A percentile compares a stretch with the other conserved stretches of the same genome.
phyloP scores from a whole-genome alignment of 2,797 vertebrate species.

The Yasuhikotakia modesta region DNA sequence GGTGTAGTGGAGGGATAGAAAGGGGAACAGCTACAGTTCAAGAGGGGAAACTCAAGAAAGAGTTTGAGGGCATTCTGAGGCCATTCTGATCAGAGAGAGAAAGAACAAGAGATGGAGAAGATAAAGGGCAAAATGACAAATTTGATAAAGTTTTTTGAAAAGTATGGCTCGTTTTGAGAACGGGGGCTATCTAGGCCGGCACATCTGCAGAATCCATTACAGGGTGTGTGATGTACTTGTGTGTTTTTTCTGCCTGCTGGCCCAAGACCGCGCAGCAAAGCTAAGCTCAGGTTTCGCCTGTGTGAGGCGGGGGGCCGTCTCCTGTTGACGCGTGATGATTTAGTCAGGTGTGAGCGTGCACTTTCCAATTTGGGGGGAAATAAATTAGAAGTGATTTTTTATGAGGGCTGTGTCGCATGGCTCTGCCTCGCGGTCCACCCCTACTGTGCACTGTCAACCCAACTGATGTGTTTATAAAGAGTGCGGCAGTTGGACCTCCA shows the following conservation, averaged over 20 bases:
- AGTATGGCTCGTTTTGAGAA: slow-evolving; percentile 68
- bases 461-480: slow-evolving; percentile 98
- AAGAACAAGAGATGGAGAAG: slow-evolving; percentile 44
- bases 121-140: slow-evolving; percentile 67
- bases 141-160: slow-evolving; percentile 77
- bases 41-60: slow-evolving; percentile 40
- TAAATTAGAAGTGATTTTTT: slow-evolving; percentile 99
- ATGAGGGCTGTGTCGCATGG: slow-evolving; percentile 84
- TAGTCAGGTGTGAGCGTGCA: slow-evolving; percentile 99
- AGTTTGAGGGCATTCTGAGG: slow-evolving; percentile 61
- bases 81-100: slow-evolving; percentile 44
- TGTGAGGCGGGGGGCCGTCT: slow-evolving; percentile 94
- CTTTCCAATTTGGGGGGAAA: slow-evolving; percentile 99
- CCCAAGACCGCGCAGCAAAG: slow-evolving; percentile 88
- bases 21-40: slow-evolving; percentile 61
- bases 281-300: slow-evolving; percentile 92
- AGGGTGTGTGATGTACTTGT: slow-evolving; percentile 66
- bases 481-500: slow-evolving; percentile 67
- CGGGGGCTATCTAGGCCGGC: slow-evolving; percentile 68
- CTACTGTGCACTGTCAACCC: slow-evolving; percentile 85
- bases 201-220: slow-evolving; percentile 98
- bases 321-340: slow-evolving; percentile 99
- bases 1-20: background rate
- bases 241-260: slow-evolving; percentile 84
- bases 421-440: slow-evolving; percentile 78